Evolutionary conservation across 2,113 vertebrate genomes (phyloP), one percentile per base, ranked within the genome.

Genomic region (Trochalopteron elliotii): DNA sequence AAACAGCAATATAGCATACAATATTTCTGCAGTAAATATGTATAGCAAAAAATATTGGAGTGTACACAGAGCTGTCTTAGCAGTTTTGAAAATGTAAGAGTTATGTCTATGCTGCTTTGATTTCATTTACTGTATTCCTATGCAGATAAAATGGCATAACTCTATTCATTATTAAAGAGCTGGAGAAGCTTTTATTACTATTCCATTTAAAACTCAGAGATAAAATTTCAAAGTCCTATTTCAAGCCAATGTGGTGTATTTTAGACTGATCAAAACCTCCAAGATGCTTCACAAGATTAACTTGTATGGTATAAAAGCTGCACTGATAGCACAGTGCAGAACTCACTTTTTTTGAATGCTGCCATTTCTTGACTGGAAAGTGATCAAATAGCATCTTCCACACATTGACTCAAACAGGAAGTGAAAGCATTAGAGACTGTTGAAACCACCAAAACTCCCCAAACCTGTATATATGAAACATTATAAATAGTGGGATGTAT

Each of bases 181-280:
- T 83, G 37, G 35, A 95, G 95, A 86, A 92, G 67, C 68, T 90
- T 90, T 47, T 80, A 95, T 94, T 91, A 81, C 71, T 67, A 10
- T 20, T 64, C 92, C 93, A 74, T 90, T 96, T 97, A 96, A 82
- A 94, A 95, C 67, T 83, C 89, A 88, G 44, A 94, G 90, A 90
- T 83, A 94, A 93, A 70, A 94, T 93, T 94, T 96, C 93, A 90
- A 95, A 96, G 94, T 68, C 55, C 71, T 83, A 63, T 95, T 96
- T 96, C 92, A 95, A 86, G 60, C 10, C 93, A 92, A 93, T 88
- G 40, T 68, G 7, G 68, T 93, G 37, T 93, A 80, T 93, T 95
- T 96, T 93, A 94, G 42, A 68, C 79, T 93, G 92, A 96, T 97
- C 90, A 94, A 93, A 95, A 94, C 50, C 42, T 80, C 63, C 0